These are phyloP conservation scores for Fabriciana adippe DNA, from an alignment of 2,888 invertebrate species.

Conservation along the genomic window DNA sequence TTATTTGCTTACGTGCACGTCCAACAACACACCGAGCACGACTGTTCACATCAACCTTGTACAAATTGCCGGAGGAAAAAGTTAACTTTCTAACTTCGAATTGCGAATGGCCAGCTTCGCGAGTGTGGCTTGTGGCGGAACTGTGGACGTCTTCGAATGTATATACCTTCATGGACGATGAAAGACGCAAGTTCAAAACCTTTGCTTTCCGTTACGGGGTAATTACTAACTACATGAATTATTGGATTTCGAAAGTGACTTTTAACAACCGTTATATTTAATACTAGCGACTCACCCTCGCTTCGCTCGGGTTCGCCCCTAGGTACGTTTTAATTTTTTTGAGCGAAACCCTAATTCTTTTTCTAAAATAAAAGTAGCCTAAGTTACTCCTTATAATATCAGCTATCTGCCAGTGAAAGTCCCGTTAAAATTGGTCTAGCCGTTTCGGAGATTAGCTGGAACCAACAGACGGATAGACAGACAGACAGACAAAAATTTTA, in stretches of 20 bases:
- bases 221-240: neutral
- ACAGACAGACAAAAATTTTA: no score
- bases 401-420: no score
- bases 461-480: no score
- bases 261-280: neutral
- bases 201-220: neutral
- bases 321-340: no score
- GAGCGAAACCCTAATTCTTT: no score
- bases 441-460: no score
- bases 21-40: conserved; percentile 61
- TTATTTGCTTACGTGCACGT: conserved; percentile 51
- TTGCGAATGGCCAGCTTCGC: conserved; percentile 52
- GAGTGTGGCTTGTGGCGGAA: conserved; percentile 22
- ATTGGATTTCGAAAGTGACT: neutral
- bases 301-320: no score
- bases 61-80: conserved; percentile 67
- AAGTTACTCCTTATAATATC: no score
- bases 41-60: conserved; percentile 68
- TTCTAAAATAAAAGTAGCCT: no score
- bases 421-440: no score
- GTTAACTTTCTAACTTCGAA: conserved; percentile 77
- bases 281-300: no score
- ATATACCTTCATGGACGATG: conserved; percentile 28
- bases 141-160: conserved; percentile 20
- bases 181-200: conserved; percentile 39